These are phyloP conservation scores for Lissocephala sabroskyi DNA, from an alignment of 2,888 invertebrate species.

Conservation along the genomic window DNA sequence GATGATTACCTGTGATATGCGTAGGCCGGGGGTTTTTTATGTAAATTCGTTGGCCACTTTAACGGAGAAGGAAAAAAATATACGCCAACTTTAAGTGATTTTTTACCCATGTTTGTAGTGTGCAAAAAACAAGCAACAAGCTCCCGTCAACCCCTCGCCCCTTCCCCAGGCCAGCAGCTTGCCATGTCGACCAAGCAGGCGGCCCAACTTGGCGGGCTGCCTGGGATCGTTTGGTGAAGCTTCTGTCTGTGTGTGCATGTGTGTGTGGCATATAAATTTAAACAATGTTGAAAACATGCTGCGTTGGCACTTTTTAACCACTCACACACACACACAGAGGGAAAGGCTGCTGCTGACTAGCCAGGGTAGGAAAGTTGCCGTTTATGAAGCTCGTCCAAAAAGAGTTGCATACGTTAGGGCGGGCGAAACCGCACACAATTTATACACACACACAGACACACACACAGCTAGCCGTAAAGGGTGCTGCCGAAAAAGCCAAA, in stretches of 20 bases:
- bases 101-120: too few species aligned
- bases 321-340: slow-evolving; percentile 34
- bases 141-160: too few species aligned
- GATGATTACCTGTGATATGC: slow-evolving; percentile 34
- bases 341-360: slow-evolving; percentile 13
- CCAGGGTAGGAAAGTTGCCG: slow-evolving; percentile 25
- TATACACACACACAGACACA: slow-evolving; percentile 35
- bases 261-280: slow-evolving; percentile 52
- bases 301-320: slow-evolving; percentile 63
- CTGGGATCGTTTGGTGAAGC: too few species aligned
- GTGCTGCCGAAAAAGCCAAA: too few species aligned
- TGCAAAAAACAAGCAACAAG: too few species aligned
- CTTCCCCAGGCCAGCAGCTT: too few species aligned
- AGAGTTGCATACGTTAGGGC: slow-evolving; percentile 47
- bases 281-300: slow-evolving; percentile 63
- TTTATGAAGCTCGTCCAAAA: slow-evolving; percentile 39
- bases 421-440: slow-evolving; percentile 42
- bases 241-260: slow-evolving; percentile 7
- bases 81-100: too few species aligned
- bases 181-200: too few species aligned
- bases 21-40: neutral
- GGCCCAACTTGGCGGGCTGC: too few species aligned
- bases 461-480: too few species aligned
- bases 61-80: too few species aligned
- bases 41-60: neutral